phyloP scores from a whole-genome alignment of 1,140 invertebrate species.

The Pomacea maculata region DNA sequence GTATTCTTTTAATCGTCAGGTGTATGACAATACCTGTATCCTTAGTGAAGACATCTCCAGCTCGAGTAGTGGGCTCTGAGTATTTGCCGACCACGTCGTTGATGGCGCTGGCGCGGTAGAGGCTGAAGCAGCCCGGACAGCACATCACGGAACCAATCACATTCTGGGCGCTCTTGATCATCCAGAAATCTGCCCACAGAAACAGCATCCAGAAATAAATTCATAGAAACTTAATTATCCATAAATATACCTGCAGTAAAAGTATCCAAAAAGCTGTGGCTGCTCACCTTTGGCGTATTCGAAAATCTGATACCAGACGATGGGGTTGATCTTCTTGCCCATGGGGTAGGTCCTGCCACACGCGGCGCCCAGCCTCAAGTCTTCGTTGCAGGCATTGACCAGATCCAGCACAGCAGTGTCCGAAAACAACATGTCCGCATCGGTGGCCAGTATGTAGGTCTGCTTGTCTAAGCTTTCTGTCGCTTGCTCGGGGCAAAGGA shows the following conservation, averaged over 20 bases:
- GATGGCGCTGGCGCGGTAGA: conserved; percentile 70
- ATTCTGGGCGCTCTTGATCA: conserved; percentile 52
- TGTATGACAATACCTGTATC: conserved; percentile 67
- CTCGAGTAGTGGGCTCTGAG: conserved; percentile 66
- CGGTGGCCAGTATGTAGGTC: conserved; percentile 47
- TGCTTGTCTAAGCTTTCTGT: conserved; percentile 22
- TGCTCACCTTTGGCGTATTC: conserved; percentile 68
- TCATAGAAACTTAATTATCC: too few relatives aligned
- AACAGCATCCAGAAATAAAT: too few relatives aligned
- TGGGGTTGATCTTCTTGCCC: conserved; percentile 59
- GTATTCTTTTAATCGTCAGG: too few relatives aligned
- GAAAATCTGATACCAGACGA: conserved; percentile 74
- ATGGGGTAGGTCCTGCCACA: conserved; percentile 46
- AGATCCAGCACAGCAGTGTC: conserved; percentile 38
- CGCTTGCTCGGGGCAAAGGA: too few relatives aligned
- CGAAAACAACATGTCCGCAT: conserved; percentile 52
- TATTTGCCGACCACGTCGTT: conserved; percentile 71
- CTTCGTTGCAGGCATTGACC: conserved; percentile 35
- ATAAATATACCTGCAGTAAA: too few relatives aligned
- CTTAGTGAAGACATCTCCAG: conserved; percentile 72
- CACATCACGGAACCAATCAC: conserved; percentile 72
- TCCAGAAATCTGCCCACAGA: conserved; percentile 45
- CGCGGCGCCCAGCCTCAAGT: conserved; percentile 38
- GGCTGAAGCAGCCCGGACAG: conserved; percentile 72
- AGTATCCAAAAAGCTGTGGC: neutral